Evolutionary conservation across 2,888 invertebrate species (phyloP).

Genomic region (Melolontha melolontha): DNA sequence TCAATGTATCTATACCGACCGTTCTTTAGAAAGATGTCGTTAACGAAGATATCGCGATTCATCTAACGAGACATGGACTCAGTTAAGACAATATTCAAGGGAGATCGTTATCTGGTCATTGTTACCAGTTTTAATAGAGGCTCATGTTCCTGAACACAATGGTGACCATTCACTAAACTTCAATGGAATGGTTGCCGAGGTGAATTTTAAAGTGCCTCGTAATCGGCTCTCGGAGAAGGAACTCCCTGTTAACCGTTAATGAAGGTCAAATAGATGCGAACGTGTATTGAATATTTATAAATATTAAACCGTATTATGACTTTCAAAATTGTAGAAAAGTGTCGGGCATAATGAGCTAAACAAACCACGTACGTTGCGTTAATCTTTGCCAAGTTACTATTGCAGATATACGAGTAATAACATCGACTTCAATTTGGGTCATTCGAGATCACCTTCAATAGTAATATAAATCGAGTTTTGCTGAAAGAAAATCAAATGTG

Average conservation of each 20-base stretch:
- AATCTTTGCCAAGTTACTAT: slow-evolving; percentile 9
- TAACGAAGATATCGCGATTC: slow-evolving; percentile 21
- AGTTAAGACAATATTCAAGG: slow-evolving; percentile 23
- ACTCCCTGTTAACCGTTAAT: slow-evolving; percentile 26
- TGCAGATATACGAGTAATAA: slow-evolving; percentile 22
- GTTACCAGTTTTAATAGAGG: slow-evolving; percentile 34
- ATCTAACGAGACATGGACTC: slow-evolving; percentile 6
- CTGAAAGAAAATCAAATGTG: no score
- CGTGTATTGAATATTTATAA: slow-evolving; percentile 32
- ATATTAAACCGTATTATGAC: slow-evolving; percentile 15
- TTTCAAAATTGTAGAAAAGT: background rate
- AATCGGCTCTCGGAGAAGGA: slow-evolving; percentile 19
- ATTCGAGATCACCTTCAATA: slow-evolving; percentile 3
- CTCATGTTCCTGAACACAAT: slow-evolving; percentile 22
- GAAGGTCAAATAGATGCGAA: slow-evolving; percentile 27
- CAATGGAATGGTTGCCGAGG: slow-evolving; percentile 27
- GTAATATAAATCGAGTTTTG: no score
- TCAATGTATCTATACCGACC: slow-evolving; percentile 7
- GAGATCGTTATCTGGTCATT: slow-evolving; percentile 34
- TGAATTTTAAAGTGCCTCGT: slow-evolving; percentile 30
- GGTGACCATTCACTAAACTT: slow-evolving; percentile 29
- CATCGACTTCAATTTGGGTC: slow-evolving; percentile 13
- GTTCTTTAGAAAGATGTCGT: background rate
- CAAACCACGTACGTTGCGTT: slow-evolving; percentile 16
- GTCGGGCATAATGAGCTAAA: slow-evolving; percentile 13